Conservation (phyloP, 2,888 invertebrate genomes). For the Hoplodrina blanda region DNA sequence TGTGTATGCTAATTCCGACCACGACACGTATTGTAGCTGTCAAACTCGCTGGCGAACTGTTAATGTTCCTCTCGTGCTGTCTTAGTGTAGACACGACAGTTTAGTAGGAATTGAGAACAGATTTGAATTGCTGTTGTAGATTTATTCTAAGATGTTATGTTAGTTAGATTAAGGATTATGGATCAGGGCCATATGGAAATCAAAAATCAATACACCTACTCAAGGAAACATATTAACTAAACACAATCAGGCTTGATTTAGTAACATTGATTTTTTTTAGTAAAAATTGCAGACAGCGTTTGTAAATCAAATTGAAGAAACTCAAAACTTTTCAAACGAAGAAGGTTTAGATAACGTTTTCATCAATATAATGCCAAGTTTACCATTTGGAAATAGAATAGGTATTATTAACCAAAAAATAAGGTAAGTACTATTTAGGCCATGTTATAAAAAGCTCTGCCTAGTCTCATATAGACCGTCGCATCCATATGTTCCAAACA, state of each 20-base stretch:
- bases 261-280: too few species aligned
- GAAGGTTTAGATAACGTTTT: too few species aligned
- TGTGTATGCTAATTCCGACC: slow-evolving; percentile 85
- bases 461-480: neutral
- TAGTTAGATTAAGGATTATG: slow-evolving; percentile 11
- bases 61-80: slow-evolving; percentile 73
- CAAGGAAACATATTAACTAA: neutral
- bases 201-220: neutral
- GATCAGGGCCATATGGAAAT: slow-evolving; percentile 16
- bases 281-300: too few species aligned
- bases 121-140: slow-evolving; percentile 32
- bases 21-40: slow-evolving; percentile 83
- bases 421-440: too few species aligned
- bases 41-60: slow-evolving; percentile 79
- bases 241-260: neutral
- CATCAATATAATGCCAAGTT: too few species aligned
- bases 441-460: too few species aligned
- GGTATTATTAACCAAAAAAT: too few species aligned
- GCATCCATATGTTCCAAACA: slow-evolving; percentile 75
- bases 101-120: slow-evolving; percentile 42
- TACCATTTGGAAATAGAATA: too few species aligned
- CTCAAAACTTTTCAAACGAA: too few species aligned
- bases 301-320: too few species aligned
- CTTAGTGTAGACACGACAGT: slow-evolving; percentile 71
- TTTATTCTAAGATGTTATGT: slow-evolving; percentile 21